Percentiles rank a stretch among this genome's conserved stretches.
Evolutionary conservation across 2,888 invertebrate species (phyloP).

Genomic region (Lasioglossum figueresi): DNA sequence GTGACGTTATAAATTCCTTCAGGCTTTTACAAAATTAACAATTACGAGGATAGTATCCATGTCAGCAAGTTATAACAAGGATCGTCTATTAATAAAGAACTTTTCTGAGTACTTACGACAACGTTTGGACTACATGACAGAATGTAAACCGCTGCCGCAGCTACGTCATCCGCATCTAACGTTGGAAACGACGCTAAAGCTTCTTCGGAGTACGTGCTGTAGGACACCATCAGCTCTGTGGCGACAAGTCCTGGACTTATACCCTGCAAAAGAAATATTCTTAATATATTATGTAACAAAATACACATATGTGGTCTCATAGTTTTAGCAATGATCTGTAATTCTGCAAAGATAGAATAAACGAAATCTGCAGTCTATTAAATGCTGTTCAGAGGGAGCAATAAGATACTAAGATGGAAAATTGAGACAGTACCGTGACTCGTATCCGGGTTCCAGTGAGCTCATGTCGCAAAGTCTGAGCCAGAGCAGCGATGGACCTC

Average conservation of each 20-base stretch:
- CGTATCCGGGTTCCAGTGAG: constrained; percentile 80
- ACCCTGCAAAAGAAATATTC: constrained; percentile 83
- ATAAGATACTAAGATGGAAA: neutral
- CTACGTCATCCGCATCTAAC: constrained; percentile 86
- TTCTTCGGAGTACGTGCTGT: constrained; percentile 73
- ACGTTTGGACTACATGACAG: constrained; percentile 87
- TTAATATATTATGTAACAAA: neutral
- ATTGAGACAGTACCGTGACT: constrained; percentile 65
- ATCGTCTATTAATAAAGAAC: neutral
- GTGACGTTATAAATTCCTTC: neutral
- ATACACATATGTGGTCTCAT: neutral
- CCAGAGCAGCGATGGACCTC: constrained; percentile 86
- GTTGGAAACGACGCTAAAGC: constrained; percentile 81
- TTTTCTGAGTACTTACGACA: constrained; percentile 82
- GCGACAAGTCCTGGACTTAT: constrained; percentile 88
- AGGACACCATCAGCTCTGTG: constrained; percentile 85
- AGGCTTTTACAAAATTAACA: neutral
- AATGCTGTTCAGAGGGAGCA: neutral
- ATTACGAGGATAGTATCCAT: neutral
- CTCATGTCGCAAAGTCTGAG: constrained; percentile 86
- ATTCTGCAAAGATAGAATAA: neutral
- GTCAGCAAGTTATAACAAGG: neutral
- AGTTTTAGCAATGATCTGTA: neutral
- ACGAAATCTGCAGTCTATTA: neutral
- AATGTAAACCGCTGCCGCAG: constrained; percentile 87